Evolutionary conservation across 2,888 invertebrate genomes (phyloP), one percentile per base, ranked within the genome.

Genomic region (Prosapia bicincta): DNA sequence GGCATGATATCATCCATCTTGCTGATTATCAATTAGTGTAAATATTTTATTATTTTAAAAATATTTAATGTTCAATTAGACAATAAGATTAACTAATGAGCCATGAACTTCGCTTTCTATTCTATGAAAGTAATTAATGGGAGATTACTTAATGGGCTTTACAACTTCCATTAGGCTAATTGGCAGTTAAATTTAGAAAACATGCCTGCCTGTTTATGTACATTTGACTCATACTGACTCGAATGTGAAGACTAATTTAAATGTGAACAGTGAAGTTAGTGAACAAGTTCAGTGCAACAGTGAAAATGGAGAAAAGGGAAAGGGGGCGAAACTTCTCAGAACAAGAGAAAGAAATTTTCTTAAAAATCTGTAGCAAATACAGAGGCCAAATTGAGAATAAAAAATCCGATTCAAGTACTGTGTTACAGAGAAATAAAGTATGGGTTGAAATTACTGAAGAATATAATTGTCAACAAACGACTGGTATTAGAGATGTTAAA

Each of bases 231-330:
- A 38, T 38, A 13, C 10, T 38, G 13, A 13, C 38, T 38, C 10
- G 15, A 15, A 38, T n/a, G 3, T 38, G 38, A 38, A 15, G 38
- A 13, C n/a, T n/a, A n/a, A n/a, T n/a, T n/a, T n/a, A n/a, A 13
- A 38, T 38, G 38, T 38, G 7, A 38, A 38, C 38, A 38, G 38
- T 38, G 38, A 13, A 6, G 28, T 28, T 6, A 6, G 28, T 28
- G 5, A 6, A 28, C 28, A 28, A 28, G 28, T 28, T 38, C 2
- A 9, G 9, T 38, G 2, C 7, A 13, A n/a, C 10, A 30, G 30
- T 54, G 0, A 66, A 65, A 65, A 75, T 72, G 24, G 72, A 77
- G 15, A 13, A 75, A 26, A 28, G 65, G 20, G 32, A 71, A 67
- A 38, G 65, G 13, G 65, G 32, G 0, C 67, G 26, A 25, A 67